Percentiles rank a stretch among this genome's conserved stretches.
Evolutionary conservation across 2,888 invertebrate species (phyloP).

Genomic region (Scaptomyza parva): DNA sequence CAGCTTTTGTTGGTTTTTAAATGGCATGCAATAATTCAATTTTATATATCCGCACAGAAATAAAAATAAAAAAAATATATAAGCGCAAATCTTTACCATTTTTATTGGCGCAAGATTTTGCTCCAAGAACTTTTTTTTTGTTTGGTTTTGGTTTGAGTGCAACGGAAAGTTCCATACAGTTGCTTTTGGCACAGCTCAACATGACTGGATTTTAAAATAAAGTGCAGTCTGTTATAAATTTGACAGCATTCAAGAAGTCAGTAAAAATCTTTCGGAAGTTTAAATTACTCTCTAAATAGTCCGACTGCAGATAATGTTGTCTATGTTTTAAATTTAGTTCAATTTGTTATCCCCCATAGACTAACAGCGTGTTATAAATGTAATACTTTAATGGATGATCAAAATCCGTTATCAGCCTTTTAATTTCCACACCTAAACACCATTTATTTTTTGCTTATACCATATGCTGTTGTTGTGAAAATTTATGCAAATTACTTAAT

Average conservation of each 20-base stretch:
- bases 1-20: slow-evolving; percentile 79
- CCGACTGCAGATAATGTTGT: too few relatives aligned
- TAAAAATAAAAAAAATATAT: slow-evolving; percentile 27
- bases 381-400: slow-evolving; percentile 2
- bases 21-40: slow-evolving; percentile 82
- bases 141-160: slow-evolving; percentile 2
- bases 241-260: slow-evolving; percentile 7
- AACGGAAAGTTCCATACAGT: not conserved
- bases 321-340: too few relatives aligned
- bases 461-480: slow-evolving; percentile 49
- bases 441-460: slow-evolving; percentile 6
- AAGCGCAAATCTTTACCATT: slow-evolving; percentile 54
- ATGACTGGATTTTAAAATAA: slow-evolving; percentile 19
- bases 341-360: slow-evolving; percentile 3
- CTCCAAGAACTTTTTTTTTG: slow-evolving; percentile 23
- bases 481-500: slow-evolving; percentile 79
- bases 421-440: slow-evolving; percentile 42
- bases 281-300: too few relatives aligned
- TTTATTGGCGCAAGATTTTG: slow-evolving; percentile 54
- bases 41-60: slow-evolving; percentile 80
- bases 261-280: not conserved
- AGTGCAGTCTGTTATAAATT: slow-evolving; percentile 22
- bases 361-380: not conserved
- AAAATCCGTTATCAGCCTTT: slow-evolving; percentile 35
- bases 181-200: slow-evolving; percentile 43